Base-by-base conservation (phyloP, 2,797 vertebrate genomes). In the Manis javanica region DNA sequence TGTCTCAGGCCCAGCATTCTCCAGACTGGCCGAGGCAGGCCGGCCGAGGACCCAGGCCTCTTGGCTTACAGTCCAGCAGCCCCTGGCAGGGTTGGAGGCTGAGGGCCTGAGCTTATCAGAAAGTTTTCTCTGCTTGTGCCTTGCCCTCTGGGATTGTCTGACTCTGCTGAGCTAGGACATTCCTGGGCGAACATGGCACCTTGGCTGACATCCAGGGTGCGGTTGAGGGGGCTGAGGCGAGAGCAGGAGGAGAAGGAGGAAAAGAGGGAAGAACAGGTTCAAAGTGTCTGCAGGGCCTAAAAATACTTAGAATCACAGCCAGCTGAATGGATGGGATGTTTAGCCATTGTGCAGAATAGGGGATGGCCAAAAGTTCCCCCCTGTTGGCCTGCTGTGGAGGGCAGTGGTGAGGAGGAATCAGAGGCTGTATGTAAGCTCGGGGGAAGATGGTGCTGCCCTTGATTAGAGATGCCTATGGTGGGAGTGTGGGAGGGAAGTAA, bases 131-230 rank as follows among this genome's bases (percentile, higher is more conserved):
- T 85, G 72, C 75, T 82, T 53, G 19, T 59, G 81, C 64, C 66
- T 77, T 74, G 75, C 83, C 61, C 90, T 81, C 63, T 46, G 90
- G 72, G 83, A 37, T 10, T 59, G 84, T 81, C 87, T 78, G 39
- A 66, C 75, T 96, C 24, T 68, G 96, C 91, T 93, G 95, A 95
- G 87, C 66, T 18, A 61, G 84, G 94, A 87, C 83, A 86, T 96
- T 93, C 96, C 96, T 95, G 91, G 77, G 61, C 85, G 51, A 57
- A 68, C 57, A 39, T 66, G 88, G 91, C n/a, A 63, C 64, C 85
- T 94, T 82, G 19, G 75, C 77, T 84, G 81, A 81, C 57, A 42
- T n/a, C 34, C 51, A 71, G 91, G 46, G 53, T 71, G 61, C 29
- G 29, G 74, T n/a, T 53, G 79, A 94, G 61, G 42, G 59, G 68